Evolutionary conservation across 2,888 invertebrate species (phyloP), one percentile per base, ranked within the genome.

Genomic region (Eupithecia exiguata): DNA sequence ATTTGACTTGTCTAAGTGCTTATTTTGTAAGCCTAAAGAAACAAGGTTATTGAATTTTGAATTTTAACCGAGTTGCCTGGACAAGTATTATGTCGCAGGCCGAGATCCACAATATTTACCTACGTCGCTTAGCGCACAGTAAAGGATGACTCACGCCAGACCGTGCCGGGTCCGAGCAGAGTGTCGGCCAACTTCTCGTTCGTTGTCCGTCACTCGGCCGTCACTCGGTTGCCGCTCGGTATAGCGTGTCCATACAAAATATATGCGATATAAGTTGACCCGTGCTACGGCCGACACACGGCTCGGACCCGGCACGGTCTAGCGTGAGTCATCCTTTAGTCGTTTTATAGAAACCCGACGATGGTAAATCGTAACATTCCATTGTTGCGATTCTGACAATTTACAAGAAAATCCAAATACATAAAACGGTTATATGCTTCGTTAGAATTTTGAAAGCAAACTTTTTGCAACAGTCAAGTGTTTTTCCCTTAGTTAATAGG

Each of bases 401-500:
- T 12, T 58, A 58, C 58, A 58, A 25, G 58, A 58, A 58, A 58
- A 58, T 58, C 14, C 58, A 25, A 58, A 58, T 58, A 58, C 25
- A 10, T 53, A 12, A 58, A 58, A 58, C 21, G 58, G 25, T 25
- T 25, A 25, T 25, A 58, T 25, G 58, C 12, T 53, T 58, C 21
- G 58, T 58, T 25, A 58, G 25, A 58, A 25, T 58, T 72, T 68
- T 63, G 68, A 74, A 70, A 53, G 67, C 58, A 58, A 67, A n/a
- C 30, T 69, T 69, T 69, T 74, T 67, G 66, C 62, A 74, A 71
- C 61, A 36, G 68, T 71, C 65, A 74, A 74, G 61, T 71, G 74
- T 53, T 71, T 70, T 68, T 67, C 74, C 49, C 70, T 72, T 71
- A 40, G 69, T 68, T 65, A 65, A 70, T 76, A 69, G 65, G 46